Conservation (phyloP, 2,113 vertebrate genomes). For the Origma solitaria region DNA sequence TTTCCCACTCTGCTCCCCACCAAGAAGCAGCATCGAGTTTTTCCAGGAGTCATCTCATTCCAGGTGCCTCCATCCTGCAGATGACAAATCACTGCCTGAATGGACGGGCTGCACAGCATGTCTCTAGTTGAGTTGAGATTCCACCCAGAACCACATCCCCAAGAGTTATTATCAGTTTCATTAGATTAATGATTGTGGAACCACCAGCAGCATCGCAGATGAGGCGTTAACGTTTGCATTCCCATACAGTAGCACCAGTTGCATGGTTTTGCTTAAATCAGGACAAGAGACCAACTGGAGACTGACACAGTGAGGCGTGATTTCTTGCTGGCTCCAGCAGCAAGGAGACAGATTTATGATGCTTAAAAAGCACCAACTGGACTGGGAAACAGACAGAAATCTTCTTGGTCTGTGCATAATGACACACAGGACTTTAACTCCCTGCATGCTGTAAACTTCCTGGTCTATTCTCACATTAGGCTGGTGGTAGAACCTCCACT, state of each 20-base stretch:
- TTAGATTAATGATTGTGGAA: constrained; percentile 48
- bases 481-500: background rate
- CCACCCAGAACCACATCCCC: constrained; percentile 44
- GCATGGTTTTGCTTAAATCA: constrained; percentile 41
- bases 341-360: constrained; percentile 9
- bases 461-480: background rate
- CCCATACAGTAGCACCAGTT: constrained; percentile 32
- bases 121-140: constrained; percentile 39
- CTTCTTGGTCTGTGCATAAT: constrained; percentile 2
- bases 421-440: constrained; percentile 15
- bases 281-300: constrained; percentile 10
- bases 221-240: background rate
- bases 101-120: background rate
- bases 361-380: background rate
- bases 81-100: constrained; percentile 48
- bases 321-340: constrained; percentile 8
- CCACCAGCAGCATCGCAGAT: constrained; percentile 46
- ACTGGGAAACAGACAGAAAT: constrained; percentile 32
- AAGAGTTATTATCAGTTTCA: constrained; percentile 51
- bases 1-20: background rate
- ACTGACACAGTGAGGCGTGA: background rate
- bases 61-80: constrained; percentile 9
- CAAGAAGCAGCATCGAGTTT: background rate
- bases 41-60: background rate
- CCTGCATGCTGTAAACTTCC: background rate